A percentile compares a stretch with the other conserved stretches of the same genome.
These are phyloP conservation scores for Sylvicola fuscatus DNA, from an alignment of 2,888 invertebrate species.

Conservation along the genomic window DNA sequence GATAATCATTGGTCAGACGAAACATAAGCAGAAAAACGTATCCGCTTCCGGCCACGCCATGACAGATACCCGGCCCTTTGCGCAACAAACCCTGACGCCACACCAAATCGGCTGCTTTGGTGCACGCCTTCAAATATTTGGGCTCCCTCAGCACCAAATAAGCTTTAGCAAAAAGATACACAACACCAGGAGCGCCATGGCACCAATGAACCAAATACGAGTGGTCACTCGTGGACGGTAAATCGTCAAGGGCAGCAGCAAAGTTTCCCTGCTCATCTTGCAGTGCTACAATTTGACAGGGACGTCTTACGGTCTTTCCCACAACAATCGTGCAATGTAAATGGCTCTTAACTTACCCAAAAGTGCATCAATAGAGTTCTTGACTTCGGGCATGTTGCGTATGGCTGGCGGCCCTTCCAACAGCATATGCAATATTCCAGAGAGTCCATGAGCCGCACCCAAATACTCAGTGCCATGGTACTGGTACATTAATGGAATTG, in stretches of 20 bases:
- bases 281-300: constrained; percentile 13
- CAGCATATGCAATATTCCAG: constrained; percentile 42
- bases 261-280: constrained; percentile 57
- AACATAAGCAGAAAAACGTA: constrained; percentile 60
- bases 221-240: too few relatives aligned
- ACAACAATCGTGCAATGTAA: too few relatives aligned
- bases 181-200: constrained; percentile 67
- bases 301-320: too few relatives aligned
- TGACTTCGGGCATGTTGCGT: constrained; percentile 34
- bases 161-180: constrained; percentile 66
- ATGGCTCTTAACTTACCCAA: constrained; percentile 1
- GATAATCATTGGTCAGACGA: constrained; percentile 46
- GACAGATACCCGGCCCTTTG: constrained; percentile 81
- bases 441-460: constrained; percentile 44
- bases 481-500: constrained; percentile 57
- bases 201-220: constrained; percentile 54
- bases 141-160: constrained; percentile 51
- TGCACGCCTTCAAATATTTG: constrained; percentile 45
- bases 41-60: constrained; percentile 67
- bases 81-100: constrained; percentile 66
- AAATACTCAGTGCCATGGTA: constrained; percentile 24
- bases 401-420: constrained; percentile 20
- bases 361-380: constrained; percentile 3
- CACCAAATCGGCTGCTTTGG: constrained; percentile 49
- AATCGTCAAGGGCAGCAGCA: constrained; percentile 48